Conservation (phyloP, 2,113 vertebrate genomes). For the Toxotes chatareus region DNA sequence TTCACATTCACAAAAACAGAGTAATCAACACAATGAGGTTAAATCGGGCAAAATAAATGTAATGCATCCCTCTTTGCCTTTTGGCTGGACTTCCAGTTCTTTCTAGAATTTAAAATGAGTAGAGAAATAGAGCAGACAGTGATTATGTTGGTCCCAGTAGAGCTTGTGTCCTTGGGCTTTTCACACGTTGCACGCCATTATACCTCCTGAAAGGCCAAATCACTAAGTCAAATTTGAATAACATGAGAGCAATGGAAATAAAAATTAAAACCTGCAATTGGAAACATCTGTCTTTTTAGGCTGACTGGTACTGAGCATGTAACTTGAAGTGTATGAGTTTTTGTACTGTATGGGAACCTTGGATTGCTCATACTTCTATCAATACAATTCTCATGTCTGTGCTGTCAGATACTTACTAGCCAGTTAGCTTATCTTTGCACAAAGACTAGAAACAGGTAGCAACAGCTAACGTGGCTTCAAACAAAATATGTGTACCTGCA, state of each 20-base stretch:
- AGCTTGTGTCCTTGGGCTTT: constrained; percentile 64
- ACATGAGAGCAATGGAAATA: constrained; percentile 21
- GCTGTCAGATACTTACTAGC: not conserved
- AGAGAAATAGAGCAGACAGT: constrained; percentile 48
- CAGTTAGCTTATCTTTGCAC: not conserved
- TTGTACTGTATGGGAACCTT: not conserved
- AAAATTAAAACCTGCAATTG: constrained; percentile 20
- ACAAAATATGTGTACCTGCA: too few species aligned
- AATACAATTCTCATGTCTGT: not conserved
- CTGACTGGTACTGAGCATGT: not conserved
- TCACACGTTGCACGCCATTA: constrained; percentile 41
- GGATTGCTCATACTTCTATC: not conserved
- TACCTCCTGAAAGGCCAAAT: constrained; percentile 42
- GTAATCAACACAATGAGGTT: constrained; percentile 29
- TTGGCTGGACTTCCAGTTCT: constrained; percentile 42
- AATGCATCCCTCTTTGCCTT: constrained; percentile 43
- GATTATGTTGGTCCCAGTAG: constrained; percentile 61
- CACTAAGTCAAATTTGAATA: constrained; percentile 35
- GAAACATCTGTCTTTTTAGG: constrained; percentile 1
- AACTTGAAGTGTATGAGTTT: not conserved
- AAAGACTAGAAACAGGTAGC: not conserved
- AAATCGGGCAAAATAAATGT: constrained; percentile 48
- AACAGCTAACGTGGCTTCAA: too few species aligned
- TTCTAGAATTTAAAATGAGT: constrained; percentile 57
- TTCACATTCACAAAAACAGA: constrained; percentile 6